Conservation (phyloP, 2,113 vertebrate genomes). For the Rhagologus leucostigma region DNA sequence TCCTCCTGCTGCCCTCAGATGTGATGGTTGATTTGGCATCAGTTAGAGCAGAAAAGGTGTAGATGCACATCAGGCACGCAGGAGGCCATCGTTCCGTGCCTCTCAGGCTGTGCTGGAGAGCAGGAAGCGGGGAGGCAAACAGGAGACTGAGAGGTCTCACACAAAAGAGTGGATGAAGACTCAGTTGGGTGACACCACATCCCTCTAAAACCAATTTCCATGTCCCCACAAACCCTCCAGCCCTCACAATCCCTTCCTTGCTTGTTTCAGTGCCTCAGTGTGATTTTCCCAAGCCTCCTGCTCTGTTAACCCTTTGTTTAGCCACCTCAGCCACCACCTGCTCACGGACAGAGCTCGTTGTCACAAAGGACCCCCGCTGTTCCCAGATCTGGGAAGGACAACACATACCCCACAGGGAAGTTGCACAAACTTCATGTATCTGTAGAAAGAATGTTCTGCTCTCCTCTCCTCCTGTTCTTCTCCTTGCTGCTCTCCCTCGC, state of each 20-base stretch:
- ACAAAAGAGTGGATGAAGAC: background rate
- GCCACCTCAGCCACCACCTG: background rate
- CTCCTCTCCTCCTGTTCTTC: background rate
- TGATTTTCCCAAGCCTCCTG: background rate
- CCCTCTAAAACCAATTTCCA: background rate
- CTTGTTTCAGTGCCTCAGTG: background rate
- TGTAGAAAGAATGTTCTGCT: background rate
- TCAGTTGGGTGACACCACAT: background rate
- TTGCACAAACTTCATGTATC: background rate
- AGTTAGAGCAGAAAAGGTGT: background rate
- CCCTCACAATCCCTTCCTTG: background rate
- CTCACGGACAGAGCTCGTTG: accelerated
- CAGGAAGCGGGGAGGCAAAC: background rate
- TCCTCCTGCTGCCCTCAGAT: background rate
- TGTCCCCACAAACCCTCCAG: background rate
- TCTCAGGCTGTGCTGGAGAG: background rate
- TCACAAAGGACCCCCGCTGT: accelerated
- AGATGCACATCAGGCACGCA: background rate
- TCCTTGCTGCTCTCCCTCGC: background rate
- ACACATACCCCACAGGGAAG: accelerated
- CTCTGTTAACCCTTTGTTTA: background rate
- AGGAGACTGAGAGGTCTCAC: background rate
- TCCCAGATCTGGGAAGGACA: background rate
- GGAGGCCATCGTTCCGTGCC: accelerated
- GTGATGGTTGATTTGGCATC: background rate